Percentiles rank a stretch among this genome's conserved stretches.
Evolutionary conservation across 2,888 invertebrate species (phyloP).

Genomic region (Minunthozetes semirufus): DNA sequence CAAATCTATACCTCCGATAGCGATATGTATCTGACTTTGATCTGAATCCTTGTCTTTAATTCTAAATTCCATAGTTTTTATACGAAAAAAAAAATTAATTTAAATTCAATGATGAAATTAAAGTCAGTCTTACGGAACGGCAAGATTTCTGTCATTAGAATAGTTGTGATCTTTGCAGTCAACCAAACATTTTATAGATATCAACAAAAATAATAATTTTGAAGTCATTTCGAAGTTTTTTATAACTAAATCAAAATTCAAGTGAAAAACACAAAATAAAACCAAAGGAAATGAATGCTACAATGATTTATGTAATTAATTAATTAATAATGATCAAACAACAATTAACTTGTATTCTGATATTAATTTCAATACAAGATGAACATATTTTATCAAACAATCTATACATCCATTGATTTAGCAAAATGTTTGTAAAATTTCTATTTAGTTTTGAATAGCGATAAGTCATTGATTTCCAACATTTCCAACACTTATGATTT

Average conservation of each 20-base stretch:
- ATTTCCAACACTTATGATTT: too few relatives aligned
- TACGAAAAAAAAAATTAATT: background rate
- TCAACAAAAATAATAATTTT: background rate
- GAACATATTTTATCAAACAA: too few relatives aligned
- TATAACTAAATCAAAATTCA: background rate
- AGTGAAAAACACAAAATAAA: background rate
- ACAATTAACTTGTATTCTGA: too few relatives aligned
- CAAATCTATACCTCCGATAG: constrained; percentile 13
- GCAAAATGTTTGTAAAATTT: too few relatives aligned
- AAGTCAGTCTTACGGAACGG: background rate
- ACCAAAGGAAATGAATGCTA: background rate
- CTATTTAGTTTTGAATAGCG: too few relatives aligned
- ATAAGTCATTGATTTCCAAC: too few relatives aligned
- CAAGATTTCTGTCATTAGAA: background rate
- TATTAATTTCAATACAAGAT: too few relatives aligned
- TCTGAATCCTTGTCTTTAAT: background rate
- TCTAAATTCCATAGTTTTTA: background rate
- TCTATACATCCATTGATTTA: too few relatives aligned
- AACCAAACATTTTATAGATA: background rate
- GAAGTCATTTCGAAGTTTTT: background rate
- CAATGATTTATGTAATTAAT: background rate
- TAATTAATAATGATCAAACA: too few relatives aligned
- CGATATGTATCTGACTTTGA: constrained; percentile 18
- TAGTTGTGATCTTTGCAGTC: background rate
- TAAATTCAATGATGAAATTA: background rate